These are phyloP conservation scores for Phaenicophaeus curvirostris DNA, from an alignment of 2,797 vertebrate species.

Conservation along the genomic window DNA sequence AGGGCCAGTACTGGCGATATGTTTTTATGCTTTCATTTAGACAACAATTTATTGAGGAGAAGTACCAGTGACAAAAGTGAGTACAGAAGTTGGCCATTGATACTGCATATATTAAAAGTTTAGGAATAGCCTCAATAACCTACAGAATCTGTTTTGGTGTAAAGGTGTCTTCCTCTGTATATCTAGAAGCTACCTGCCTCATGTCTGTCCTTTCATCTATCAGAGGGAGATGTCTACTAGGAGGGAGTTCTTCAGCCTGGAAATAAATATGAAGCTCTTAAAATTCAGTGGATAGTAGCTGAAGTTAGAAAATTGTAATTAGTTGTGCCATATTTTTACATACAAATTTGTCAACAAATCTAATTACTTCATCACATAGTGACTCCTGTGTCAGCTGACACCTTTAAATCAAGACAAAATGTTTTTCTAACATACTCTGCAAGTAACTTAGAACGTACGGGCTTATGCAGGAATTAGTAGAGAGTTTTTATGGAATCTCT, in stretches of 20 bases:
- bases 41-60: not conserved
- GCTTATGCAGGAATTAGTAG: not conserved
- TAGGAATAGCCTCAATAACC: not conserved
- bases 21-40: not conserved
- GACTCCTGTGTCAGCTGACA: not conserved
- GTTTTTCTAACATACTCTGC: not conserved
- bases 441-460: not conserved
- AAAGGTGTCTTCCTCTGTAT: not conserved
- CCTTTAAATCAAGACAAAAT: not conserved
- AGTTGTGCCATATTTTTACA: not conserved
- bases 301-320: not conserved
- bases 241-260: not conserved
- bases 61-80: not conserved
- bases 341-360: not conserved
- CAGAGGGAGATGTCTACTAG: not conserved
- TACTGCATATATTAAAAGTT: not conserved
- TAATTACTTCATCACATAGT: not conserved
- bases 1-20: not conserved
- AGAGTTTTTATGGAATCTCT: not conserved
- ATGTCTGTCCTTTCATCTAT: not conserved
- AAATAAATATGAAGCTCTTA: not conserved
- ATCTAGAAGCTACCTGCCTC: not conserved
- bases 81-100: not conserved
- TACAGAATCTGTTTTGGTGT: not conserved
- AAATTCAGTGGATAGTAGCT: not conserved